Percentiles rank a stretch among this genome's conserved stretches.
These are phyloP conservation scores for Xyliphius kryptos DNA, from an alignment of 2,113 vertebrate species.

Conservation along the genomic window DNA sequence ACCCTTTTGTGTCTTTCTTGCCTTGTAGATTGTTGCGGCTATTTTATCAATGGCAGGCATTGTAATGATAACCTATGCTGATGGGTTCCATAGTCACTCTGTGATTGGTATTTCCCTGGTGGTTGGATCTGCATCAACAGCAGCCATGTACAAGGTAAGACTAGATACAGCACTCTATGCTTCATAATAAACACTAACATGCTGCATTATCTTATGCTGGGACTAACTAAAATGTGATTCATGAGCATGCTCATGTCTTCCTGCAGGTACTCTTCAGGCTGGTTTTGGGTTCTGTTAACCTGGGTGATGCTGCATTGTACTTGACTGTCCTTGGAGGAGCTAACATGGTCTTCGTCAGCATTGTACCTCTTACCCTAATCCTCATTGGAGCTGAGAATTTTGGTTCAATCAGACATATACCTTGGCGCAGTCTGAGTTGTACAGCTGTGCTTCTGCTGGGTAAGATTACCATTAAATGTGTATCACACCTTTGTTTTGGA, in stretches of 20 bases:
- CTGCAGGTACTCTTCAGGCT: slow-evolving; percentile 78
- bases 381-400: slow-evolving; percentile 78
- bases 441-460: slow-evolving; percentile 75
- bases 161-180: too few relatives aligned
- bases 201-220: slow-evolving; percentile 10
- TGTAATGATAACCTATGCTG: slow-evolving; percentile 81
- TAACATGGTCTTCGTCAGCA: slow-evolving; percentile 74
- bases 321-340: slow-evolving; percentile 73
- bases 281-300: slow-evolving; percentile 74
- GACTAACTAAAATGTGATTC: slow-evolving; percentile 6
- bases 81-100: slow-evolving; percentile 79
- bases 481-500: too few relatives aligned
- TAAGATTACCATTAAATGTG: too few relatives aligned
- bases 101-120: slow-evolving; percentile 80
- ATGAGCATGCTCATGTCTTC: slow-evolving; percentile 10
- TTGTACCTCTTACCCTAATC: slow-evolving; percentile 73
- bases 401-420: slow-evolving; percentile 64
- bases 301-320: slow-evolving; percentile 78
- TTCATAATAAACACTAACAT: neutral
- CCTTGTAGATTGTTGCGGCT: slow-evolving; percentile 73
- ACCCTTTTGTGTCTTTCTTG: slow-evolving; percentile 1
- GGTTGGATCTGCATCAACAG: slow-evolving; percentile 76
- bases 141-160: slow-evolving; percentile 79
- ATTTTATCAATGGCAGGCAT: slow-evolving; percentile 83
- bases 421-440: slow-evolving; percentile 76